These are phyloP conservation scores for Gastrophysa polygoni DNA, from an alignment of 2,888 invertebrate genomes.

Conservation along the genomic window DNA sequence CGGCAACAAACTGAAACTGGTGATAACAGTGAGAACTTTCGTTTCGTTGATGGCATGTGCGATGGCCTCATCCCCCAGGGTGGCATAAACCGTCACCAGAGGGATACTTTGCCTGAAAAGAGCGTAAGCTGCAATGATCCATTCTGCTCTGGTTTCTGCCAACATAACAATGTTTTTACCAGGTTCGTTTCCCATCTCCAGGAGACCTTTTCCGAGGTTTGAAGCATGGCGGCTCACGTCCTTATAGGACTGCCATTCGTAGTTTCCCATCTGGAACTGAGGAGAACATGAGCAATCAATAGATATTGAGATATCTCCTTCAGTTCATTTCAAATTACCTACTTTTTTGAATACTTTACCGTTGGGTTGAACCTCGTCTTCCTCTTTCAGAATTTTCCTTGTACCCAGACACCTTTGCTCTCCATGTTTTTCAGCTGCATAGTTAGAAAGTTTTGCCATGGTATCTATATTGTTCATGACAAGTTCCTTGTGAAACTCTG, in stretches of 20 bases:
- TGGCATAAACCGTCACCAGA: constrained; percentile 95
- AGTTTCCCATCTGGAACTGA: constrained; percentile 85
- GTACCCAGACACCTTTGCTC: constrained; percentile 83
- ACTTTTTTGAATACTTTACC: constrained; percentile 94
- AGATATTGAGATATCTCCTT: too few species aligned
- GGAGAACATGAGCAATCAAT: too few species aligned
- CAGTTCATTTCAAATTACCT: too few species aligned
- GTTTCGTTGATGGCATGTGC: constrained; percentile 95
- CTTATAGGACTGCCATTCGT: constrained; percentile 82
- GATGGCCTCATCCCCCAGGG: constrained; percentile 93
- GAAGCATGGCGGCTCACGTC: constrained; percentile 75
- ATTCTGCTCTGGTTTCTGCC: constrained; percentile 95
- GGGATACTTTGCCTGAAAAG: constrained; percentile 92
- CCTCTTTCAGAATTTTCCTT: constrained; percentile 84
- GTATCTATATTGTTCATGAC: constrained; percentile 76
- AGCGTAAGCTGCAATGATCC: constrained; percentile 94
- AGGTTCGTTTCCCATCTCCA: constrained; percentile 74
- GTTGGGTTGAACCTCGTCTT: constrained; percentile 91
- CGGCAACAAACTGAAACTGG: constrained; percentile 85
- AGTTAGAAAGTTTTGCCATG: constrained; percentile 80
- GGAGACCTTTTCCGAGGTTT: constrained; percentile 81
- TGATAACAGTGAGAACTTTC: constrained; percentile 88
- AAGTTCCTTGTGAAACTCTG: constrained; percentile 71
- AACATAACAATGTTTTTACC: constrained; percentile 84
- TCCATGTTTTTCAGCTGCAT: constrained; percentile 74